A percentile compares a stretch with the other conserved stretches of the same genome.
Conservation (phyloP, 2,888 invertebrate genomes). For the Atherix ibis region DNA sequence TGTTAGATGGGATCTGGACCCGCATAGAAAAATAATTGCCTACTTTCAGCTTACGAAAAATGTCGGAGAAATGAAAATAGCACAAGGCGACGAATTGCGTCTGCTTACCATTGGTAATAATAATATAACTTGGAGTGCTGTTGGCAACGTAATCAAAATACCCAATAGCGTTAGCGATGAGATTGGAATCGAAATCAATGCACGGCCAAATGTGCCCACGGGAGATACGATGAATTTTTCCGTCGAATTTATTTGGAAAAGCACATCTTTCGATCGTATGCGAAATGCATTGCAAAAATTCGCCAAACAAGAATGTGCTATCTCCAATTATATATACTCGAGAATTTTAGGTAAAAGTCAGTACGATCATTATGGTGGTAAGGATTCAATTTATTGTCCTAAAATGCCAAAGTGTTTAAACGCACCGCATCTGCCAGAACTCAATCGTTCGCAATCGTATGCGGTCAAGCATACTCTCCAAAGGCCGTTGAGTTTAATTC, state of each 20-base stretch:
- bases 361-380: conserved; percentile 83
- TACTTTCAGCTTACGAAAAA: conserved; percentile 90
- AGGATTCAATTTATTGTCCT: conserved; percentile 57
- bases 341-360: conserved; percentile 80
- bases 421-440: conserved; percentile 84
- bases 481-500: conserved; percentile 81
- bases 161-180: conserved; percentile 89
- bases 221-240: conserved; percentile 86
- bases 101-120: conserved; percentile 77
- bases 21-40: conserved; percentile 89
- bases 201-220: conserved; percentile 71
- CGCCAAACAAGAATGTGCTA: conserved; percentile 89
- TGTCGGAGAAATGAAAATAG: conserved; percentile 88
- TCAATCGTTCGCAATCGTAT: conserved; percentile 87
- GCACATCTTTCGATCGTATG: conserved; percentile 91
- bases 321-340: conserved; percentile 88
- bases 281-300: conserved; percentile 81
- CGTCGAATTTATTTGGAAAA: conserved; percentile 95
- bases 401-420: conserved; percentile 86
- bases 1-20: conserved; percentile 89
- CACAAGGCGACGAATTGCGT: conserved; percentile 90
- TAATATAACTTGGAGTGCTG: conserved; percentile 85
- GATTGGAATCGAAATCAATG: conserved; percentile 85
- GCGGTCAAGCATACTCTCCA: conserved; percentile 92
- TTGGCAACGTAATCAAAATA: conserved; percentile 86